Percentiles rank a stretch among this genome's conserved stretches.
These are phyloP conservation scores for Polymixis flavicincta DNA, from an alignment of 2,888 invertebrate genomes.

Conservation along the genomic window DNA sequence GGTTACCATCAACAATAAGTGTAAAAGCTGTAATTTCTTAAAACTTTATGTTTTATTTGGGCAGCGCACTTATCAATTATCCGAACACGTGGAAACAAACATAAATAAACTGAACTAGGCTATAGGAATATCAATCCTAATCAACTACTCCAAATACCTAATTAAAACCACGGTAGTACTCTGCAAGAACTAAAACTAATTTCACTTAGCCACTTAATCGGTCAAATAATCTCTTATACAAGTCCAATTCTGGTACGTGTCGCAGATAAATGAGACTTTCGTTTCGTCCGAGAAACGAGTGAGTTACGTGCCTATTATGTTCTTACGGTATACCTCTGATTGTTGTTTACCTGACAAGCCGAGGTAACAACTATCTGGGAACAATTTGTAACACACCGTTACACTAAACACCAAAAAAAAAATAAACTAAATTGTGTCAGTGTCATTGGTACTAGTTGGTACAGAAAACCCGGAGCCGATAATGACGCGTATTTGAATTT, in stretches of 20 bases:
- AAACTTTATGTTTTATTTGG: background rate
- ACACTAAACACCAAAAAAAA: constrained; percentile 74
- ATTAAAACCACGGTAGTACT: constrained; percentile 39
- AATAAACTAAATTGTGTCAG: constrained; percentile 70
- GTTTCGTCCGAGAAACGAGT: constrained; percentile 47
- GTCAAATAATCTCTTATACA: constrained; percentile 52
- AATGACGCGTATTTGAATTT: constrained; percentile 46
- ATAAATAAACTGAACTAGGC: background rate
- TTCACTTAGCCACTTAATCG: constrained; percentile 52
- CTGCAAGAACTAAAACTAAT: constrained; percentile 33
- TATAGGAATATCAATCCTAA: background rate
- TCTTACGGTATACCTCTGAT: constrained; percentile 67
- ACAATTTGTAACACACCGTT: constrained; percentile 71
- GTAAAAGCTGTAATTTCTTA: background rate
- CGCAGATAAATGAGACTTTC: constrained; percentile 59
- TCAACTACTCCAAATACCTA: constrained; percentile 12
- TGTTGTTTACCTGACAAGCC: constrained; percentile 74
- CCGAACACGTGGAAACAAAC: background rate
- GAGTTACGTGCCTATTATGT: constrained; percentile 72
- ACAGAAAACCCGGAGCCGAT: constrained; percentile 27
- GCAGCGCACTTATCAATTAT: background rate
- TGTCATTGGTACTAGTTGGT: constrained; percentile 59
- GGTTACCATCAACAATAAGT: background rate
- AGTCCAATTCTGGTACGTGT: constrained; percentile 58
- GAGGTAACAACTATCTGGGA: constrained; percentile 56